A percentile compares a stretch with the other conserved stretches of the same genome.
Evolutionary conservation across 2,113 vertebrate species (phyloP).

Genomic region (Chaetorhynchus papuensis): DNA sequence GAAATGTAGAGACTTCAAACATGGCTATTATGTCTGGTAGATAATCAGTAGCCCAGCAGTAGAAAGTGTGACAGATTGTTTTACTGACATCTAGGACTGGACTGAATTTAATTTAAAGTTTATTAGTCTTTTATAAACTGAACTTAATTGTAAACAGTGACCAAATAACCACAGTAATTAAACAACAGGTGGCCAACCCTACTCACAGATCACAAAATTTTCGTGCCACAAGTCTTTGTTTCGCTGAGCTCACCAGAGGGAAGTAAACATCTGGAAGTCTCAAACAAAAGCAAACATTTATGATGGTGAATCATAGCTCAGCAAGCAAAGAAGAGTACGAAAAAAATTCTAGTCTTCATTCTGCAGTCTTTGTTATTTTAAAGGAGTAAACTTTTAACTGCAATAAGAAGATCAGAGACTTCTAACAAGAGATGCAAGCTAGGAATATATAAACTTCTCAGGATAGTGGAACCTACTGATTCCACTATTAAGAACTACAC

Average conservation of each 20-base stretch:
- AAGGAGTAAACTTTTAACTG: neutral
- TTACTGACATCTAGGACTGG: neutral
- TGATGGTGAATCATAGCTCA: neutral
- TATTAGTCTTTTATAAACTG: neutral
- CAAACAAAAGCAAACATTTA: neutral
- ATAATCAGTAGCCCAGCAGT: neutral
- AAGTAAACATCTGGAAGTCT: neutral
- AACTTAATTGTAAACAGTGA: neutral
- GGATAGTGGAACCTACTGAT: neutral
- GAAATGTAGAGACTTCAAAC: neutral
- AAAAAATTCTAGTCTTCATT: neutral
- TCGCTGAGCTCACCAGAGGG: neutral
- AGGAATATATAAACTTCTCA: neutral
- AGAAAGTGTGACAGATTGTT: neutral
- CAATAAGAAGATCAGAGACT: slow-evolving; percentile 8
- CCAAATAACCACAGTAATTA: neutral
- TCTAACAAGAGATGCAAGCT: neutral
- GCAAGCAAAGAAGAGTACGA: neutral
- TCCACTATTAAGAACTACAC: neutral
- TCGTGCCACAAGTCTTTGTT: neutral
- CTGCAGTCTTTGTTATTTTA: neutral
- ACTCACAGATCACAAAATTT: neutral
- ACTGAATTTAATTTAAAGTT: neutral
- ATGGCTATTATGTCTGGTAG: neutral
- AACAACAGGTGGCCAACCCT: neutral